phyloP scores from a whole-genome alignment of 1,140 invertebrate species.

The Pygmarrhopalites habei region DNA sequence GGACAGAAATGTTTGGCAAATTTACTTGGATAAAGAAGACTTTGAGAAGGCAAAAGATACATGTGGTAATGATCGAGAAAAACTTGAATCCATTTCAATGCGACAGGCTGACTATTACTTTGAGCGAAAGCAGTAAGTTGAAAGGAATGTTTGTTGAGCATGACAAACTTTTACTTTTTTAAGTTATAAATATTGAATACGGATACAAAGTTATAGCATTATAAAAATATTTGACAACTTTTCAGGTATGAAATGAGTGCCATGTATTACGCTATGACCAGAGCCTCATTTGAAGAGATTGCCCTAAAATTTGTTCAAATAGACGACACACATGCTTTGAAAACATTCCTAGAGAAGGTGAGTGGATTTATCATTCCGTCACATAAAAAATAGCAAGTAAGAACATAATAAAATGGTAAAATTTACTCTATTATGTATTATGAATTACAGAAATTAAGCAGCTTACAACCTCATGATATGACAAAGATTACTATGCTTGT shows the following conservation, averaged over 20 bases:
- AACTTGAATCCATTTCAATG: conserved; percentile 73
- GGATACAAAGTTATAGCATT: too few relatives aligned
- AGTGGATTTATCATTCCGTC: background rate
- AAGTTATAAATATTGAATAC: too few relatives aligned
- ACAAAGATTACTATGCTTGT: conserved; percentile 86
- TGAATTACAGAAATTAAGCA: conserved; percentile 48
- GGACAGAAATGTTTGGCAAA: conserved; percentile 81
- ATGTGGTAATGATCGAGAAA: conserved; percentile 65
- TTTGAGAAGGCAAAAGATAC: conserved; percentile 79
- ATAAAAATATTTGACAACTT: too few relatives aligned
- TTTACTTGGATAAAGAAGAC: conserved; percentile 77
- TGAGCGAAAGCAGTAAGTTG: conserved; percentile 62
- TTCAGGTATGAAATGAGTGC: conserved; percentile 71
- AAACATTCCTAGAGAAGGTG: conserved; percentile 72
- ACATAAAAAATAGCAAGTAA: too few relatives aligned
- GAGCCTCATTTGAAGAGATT: conserved; percentile 88
- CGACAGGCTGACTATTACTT: conserved; percentile 86
- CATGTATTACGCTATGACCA: conserved; percentile 74
- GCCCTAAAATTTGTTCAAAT: conserved; percentile 84
- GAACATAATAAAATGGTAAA: too few relatives aligned
- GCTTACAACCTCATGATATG: conserved; percentile 55
- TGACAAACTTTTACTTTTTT: too few relatives aligned
- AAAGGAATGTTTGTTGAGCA: too few relatives aligned
- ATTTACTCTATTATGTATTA: conserved; percentile 27
- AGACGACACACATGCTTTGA: conserved; percentile 73